phyloP scores from a whole-genome alignment of 2,888 invertebrate species.

The Drosophila gaucha region DNA sequence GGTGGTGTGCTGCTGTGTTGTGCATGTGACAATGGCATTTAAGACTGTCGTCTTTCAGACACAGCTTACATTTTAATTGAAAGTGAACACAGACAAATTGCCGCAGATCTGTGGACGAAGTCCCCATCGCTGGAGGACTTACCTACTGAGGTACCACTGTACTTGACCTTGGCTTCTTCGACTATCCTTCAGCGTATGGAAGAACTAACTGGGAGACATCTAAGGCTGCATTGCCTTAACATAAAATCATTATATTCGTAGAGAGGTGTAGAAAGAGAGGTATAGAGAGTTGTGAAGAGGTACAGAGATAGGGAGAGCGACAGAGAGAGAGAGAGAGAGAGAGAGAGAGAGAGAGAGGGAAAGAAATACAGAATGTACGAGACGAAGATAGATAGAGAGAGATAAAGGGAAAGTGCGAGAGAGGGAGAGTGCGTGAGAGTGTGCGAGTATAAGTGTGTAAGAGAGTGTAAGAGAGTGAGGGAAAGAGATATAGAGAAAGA shows the following conservation, averaged over 20 bases:
- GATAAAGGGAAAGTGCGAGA: neutral
- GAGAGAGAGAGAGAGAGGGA: neutral
- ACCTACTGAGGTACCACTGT: neutral
- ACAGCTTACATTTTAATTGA: slow-evolving; percentile 49
- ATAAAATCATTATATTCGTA: neutral
- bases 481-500: neutral
- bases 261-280: neutral
- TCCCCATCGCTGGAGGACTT: slow-evolving; percentile 12
- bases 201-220: neutral
- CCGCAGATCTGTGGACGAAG: slow-evolving; percentile 6
- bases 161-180: slow-evolving; percentile 38
- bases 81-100: slow-evolving; percentile 48
- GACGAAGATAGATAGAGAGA: neutral
- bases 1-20: slow-evolving; percentile 5
- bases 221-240: neutral
- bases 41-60: slow-evolving; percentile 19
- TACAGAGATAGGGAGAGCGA: neutral
- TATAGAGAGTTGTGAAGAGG: neutral
- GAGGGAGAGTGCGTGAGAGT: neutral
- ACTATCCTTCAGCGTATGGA: no score
- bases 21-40: slow-evolving; percentile 31
- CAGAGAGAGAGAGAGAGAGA: neutral
- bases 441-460: neutral
- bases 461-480: neutral
- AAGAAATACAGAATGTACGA: neutral